phyloP scores from a whole-genome alignment of 2,888 invertebrate species.

The Petrolisthes manimaculis region DNA sequence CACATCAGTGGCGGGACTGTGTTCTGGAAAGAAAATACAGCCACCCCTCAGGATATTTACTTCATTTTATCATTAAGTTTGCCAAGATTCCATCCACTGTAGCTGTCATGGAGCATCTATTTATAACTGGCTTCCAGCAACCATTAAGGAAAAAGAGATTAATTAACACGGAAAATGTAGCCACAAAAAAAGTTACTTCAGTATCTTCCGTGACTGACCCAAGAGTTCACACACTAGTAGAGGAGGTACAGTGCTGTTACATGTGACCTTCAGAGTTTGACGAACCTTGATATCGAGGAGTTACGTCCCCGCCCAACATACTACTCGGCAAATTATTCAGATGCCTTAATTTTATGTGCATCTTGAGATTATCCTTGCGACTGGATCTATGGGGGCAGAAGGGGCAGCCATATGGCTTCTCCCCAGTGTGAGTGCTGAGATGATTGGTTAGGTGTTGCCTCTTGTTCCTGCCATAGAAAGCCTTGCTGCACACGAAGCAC shows the following conservation, averaged over 20 bases:
- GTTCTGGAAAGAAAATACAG: slow-evolving; percentile 62
- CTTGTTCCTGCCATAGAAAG: slow-evolving; percentile 60
- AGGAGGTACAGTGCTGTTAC: background rate
- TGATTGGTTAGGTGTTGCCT: slow-evolving; percentile 60
- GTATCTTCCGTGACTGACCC: no score
- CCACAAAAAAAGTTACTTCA: no score
- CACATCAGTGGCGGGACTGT: slow-evolving; percentile 45
- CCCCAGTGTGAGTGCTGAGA: slow-evolving; percentile 58
- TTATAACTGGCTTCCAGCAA: no score
- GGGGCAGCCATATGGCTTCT: slow-evolving; percentile 59
- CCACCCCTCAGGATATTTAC: slow-evolving; percentile 57
- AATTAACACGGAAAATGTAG: no score
- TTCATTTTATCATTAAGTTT: slow-evolving; percentile 19
- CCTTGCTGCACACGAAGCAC: slow-evolving; percentile 62
- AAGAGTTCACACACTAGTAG: no score
- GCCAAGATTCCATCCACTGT: background rate
- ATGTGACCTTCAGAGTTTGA: slow-evolving; percentile 38
- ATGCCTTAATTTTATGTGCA: slow-evolving; percentile 48
- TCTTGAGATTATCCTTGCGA: slow-evolving; percentile 62
- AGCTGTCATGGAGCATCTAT: background rate
- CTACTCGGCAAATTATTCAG: slow-evolving; percentile 25
- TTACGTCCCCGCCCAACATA: slow-evolving; percentile 29
- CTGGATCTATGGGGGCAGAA: slow-evolving; percentile 61
- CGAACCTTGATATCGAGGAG: slow-evolving; percentile 27
- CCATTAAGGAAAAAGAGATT: no score